These are phyloP conservation scores for Myzus persicae DNA, from an alignment of 1,140 invertebrate species.

Conservation along the genomic window DNA sequence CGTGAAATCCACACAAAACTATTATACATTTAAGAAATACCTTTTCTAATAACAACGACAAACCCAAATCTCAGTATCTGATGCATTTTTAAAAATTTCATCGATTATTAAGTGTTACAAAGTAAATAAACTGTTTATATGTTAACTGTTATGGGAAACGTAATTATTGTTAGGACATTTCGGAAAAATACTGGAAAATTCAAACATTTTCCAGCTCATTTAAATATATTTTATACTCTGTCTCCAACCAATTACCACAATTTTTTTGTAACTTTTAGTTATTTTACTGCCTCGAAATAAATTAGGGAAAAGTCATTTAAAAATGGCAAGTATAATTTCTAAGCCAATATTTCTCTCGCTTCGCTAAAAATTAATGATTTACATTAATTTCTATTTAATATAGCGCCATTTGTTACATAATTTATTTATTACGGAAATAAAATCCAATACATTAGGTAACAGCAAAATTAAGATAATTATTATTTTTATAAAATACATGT, in stretches of 20 bases:
- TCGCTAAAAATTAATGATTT: background rate
- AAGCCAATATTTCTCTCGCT: too few relatives aligned
- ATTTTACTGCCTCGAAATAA: too few relatives aligned
- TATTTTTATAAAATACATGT: too few relatives aligned
- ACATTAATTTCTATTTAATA: background rate
- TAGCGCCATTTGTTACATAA: background rate
- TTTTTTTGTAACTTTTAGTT: too few relatives aligned
- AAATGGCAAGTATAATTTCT: too few relatives aligned
- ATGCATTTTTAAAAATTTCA: background rate
- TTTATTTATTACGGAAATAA: background rate
- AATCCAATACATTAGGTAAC: background rate
- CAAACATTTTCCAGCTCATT: too few relatives aligned
- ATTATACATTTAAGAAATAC: background rate
- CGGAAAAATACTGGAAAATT: background rate
- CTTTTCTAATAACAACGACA: background rate
- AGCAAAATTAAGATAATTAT: too few relatives aligned
- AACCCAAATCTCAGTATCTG: background rate
- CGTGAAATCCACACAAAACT: background rate
- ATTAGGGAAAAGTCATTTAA: too few relatives aligned
- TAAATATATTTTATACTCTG: too few relatives aligned
- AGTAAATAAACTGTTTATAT: background rate
- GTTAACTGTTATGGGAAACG: too few relatives aligned
- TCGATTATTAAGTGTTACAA: background rate
- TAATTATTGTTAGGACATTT: background rate
- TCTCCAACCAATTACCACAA: too few relatives aligned